phyloP scores from a whole-genome alignment of 2,113 vertebrate species.

The Gymnocephalus cernua region DNA sequence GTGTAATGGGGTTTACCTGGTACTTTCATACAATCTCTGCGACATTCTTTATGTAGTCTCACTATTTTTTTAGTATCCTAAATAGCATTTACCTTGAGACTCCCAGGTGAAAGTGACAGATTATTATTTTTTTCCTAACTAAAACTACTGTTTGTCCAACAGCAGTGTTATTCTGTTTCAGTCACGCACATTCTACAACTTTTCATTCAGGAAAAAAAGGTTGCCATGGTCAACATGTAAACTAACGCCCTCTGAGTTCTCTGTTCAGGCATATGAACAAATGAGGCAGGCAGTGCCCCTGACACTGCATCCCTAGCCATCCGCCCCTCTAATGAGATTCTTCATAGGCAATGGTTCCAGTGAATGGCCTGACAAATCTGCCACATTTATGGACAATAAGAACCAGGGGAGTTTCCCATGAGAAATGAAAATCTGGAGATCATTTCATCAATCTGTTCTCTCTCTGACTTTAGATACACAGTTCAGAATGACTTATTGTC shows the following conservation, averaged over 20 bases:
- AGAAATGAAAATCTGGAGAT: constrained; percentile 51
- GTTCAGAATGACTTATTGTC: constrained; percentile 25
- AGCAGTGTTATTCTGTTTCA: constrained; percentile 11
- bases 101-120: not conserved
- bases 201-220: constrained; percentile 41
- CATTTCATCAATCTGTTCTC: constrained; percentile 35
- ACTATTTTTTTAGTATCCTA: not conserved
- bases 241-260: constrained; percentile 58
- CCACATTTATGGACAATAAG: constrained; percentile 68
- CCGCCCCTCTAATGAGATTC: constrained; percentile 73
- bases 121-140: not conserved
- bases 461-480: not conserved
- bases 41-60: not conserved
- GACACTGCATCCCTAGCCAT: constrained; percentile 67
- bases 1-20: not conserved
- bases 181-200: constrained; percentile 19
- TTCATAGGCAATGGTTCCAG: constrained; percentile 73
- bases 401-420: constrained; percentile 65
- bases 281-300: constrained; percentile 48
- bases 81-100: not conserved
- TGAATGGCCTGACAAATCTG: constrained; percentile 67
- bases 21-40: not conserved
- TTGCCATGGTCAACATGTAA: constrained; percentile 61
- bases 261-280: constrained; percentile 57
- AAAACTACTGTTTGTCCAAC: not conserved